These are phyloP conservation scores for Alosa alosa DNA, from an alignment of 2,113 vertebrate species.

Conservation along the genomic window DNA sequence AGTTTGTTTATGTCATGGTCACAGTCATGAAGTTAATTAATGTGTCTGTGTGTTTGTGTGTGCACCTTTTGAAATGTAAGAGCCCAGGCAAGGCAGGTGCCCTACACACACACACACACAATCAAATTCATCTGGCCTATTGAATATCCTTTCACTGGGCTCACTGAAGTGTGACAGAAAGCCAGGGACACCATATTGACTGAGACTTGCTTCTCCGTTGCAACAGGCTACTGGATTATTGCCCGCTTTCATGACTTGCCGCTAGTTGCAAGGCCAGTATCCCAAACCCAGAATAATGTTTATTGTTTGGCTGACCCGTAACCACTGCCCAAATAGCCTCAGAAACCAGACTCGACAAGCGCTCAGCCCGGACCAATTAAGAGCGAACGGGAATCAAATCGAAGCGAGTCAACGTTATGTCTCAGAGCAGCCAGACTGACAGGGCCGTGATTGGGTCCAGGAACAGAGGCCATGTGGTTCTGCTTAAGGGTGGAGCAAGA, in stretches of 20 bases:
- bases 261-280: not conserved
- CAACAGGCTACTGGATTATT: not conserved
- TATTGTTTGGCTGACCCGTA: not conserved
- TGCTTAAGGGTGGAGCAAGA: slow-evolving; percentile 27
- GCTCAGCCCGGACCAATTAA: slow-evolving; percentile 36
- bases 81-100: not conserved
- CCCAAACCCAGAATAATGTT: not conserved
- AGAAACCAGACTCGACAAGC: slow-evolving; percentile 41
- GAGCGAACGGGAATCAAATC: slow-evolving; percentile 60
- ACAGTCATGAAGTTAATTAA: slow-evolving; percentile 20
- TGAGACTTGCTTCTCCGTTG: not conserved
- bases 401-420: slow-evolving; percentile 13
- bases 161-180: not conserved
- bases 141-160: not conserved
- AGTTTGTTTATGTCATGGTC: slow-evolving; percentile 4
- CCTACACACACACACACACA: not conserved
- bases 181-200: not conserved
- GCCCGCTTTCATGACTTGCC: not conserved
- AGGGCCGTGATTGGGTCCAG: slow-evolving; percentile 21
- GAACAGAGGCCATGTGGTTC: slow-evolving; percentile 28
- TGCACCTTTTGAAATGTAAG: not conserved
- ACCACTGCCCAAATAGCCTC: not conserved
- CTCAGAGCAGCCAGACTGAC: slow-evolving; percentile 5
- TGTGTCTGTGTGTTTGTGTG: slow-evolving; percentile 13
- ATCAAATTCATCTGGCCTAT: not conserved